These are phyloP conservation scores for Corythaixoides concolor DNA, from an alignment of 2,113 vertebrate species.

Conservation along the genomic window DNA sequence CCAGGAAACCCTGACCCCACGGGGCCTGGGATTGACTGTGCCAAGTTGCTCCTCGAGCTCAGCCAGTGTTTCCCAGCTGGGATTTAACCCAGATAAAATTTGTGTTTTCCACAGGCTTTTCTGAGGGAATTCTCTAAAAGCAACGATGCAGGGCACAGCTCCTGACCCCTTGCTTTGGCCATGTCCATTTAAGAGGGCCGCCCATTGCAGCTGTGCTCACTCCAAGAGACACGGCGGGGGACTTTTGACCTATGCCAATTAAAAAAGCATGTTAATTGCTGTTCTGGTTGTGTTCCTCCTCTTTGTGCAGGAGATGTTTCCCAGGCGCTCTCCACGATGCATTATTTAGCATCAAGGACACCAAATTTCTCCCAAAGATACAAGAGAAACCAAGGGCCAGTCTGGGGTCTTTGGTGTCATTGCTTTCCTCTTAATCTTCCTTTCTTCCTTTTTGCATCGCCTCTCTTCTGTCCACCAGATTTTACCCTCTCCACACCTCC, in stretches of 20 bases:
- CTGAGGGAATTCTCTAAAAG: background rate
- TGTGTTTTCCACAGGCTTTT: background rate
- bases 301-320: background rate
- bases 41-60: background rate
- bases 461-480: background rate
- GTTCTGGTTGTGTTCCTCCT: background rate
- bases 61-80: background rate
- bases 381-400: background rate
- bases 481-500: background rate
- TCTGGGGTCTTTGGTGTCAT: background rate
- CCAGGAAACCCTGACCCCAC: background rate
- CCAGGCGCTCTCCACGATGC: background rate
- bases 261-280: background rate
- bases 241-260: background rate
- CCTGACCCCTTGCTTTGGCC: background rate
- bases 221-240: background rate
- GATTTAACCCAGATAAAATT: background rate
- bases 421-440: background rate
- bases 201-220: background rate
- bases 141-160: background rate
- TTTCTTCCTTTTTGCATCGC: background rate
- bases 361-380: background rate
- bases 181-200: background rate
- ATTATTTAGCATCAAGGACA: background rate
- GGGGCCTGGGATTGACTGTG: background rate